These are phyloP conservation scores for Sebastolobus alascanus DNA, from an alignment of 2,797 vertebrate genomes.

Conservation along the genomic window DNA sequence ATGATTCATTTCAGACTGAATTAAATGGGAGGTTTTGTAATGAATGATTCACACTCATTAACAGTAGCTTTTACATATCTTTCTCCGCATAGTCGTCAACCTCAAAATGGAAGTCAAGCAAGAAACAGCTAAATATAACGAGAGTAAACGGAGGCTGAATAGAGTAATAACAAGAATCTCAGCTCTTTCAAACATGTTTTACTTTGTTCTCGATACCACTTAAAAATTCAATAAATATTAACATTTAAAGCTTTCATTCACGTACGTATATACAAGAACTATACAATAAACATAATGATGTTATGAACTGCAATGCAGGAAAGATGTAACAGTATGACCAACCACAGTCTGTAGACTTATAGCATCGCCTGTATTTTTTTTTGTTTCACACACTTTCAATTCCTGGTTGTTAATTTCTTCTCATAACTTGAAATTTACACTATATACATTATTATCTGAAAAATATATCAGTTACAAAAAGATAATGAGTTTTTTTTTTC, in stretches of 20 bases:
- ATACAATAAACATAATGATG: conserved; percentile 86
- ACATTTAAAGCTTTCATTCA: conserved; percentile 90
- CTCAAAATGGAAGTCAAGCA: neutral
- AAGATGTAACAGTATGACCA: conserved; percentile 67
- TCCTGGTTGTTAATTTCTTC: conserved; percentile 63
- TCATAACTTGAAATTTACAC: conserved; percentile 83
- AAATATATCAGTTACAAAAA: conserved; percentile 79
- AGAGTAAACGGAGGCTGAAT: neutral
- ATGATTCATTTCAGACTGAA: neutral
- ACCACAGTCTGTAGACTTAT: conserved; percentile 71
- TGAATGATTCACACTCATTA: neutral
- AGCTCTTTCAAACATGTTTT: conserved; percentile 77
- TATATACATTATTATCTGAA: conserved; percentile 87
- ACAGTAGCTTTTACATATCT: neutral
- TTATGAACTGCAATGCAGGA: conserved; percentile 79
- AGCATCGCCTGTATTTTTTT: conserved; percentile 46
- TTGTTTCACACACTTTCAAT: conserved; percentile 13
- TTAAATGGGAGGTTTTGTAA: neutral
- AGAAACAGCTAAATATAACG: neutral
- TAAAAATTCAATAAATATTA: conserved; percentile 91
- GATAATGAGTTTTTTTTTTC: conserved; percentile 51
- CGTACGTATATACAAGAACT: conserved; percentile 89
- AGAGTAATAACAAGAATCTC: conserved; percentile 4
- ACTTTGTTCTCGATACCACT: conserved; percentile 83
- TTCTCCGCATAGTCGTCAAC: neutral